Conservation (phyloP, 2,888 invertebrate species). For the Pachydiplax longipennis region DNA sequence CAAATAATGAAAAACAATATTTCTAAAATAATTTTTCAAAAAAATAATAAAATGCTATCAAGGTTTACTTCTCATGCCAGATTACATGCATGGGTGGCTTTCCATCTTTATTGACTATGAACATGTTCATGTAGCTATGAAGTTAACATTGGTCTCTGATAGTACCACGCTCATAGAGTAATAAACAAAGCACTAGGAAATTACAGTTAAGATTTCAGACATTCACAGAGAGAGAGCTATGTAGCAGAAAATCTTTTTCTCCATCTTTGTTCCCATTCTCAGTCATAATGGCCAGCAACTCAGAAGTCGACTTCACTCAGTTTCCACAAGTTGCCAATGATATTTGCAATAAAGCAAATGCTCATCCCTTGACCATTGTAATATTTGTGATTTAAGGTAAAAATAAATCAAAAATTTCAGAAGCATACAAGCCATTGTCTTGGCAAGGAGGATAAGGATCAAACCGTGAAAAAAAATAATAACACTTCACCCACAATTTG, state of each 20-base stretch:
- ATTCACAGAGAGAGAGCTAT: slow-evolving; percentile 37
- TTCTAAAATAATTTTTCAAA: neutral
- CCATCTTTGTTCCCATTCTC: slow-evolving; percentile 27
- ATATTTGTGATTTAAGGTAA: neutral
- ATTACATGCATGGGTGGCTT: neutral
- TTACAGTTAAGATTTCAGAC: slow-evolving; percentile 12
- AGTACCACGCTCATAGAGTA: neutral
- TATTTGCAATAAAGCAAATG: neutral
- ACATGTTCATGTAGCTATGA: neutral
- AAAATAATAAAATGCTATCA: neutral
- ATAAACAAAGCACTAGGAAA: neutral
- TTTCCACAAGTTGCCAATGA: neutral
- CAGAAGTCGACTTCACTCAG: neutral
- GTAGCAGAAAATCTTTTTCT: slow-evolving; percentile 35
- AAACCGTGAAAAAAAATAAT: neutral
- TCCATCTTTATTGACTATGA: neutral
- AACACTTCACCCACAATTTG: neutral
- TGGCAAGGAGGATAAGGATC: neutral
- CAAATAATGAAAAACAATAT: neutral
- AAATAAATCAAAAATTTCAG: neutral
- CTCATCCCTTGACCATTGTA: neutral
- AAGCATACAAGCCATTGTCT: neutral
- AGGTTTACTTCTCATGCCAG: neutral
- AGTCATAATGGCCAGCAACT: slow-evolving; percentile 12
- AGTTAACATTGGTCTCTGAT: neutral